Evolutionary conservation across 2,888 invertebrate genomes (phyloP), one percentile per base, ranked within the genome.

Genomic region (Drosophila picticornis): DNA sequence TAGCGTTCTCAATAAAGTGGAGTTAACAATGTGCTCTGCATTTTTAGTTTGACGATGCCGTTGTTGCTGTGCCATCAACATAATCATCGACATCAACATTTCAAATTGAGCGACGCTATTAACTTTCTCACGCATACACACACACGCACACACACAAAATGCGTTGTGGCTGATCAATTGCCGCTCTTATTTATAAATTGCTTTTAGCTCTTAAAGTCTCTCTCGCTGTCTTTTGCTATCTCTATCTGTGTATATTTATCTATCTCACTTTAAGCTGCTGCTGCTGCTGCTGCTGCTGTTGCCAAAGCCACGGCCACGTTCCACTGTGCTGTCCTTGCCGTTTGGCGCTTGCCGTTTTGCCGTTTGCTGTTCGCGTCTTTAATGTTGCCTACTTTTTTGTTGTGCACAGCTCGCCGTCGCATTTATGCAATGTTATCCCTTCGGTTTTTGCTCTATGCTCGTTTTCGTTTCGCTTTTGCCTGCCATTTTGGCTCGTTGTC

Each of bases 1-100:
- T 85, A 90, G 90, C 88, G 90, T 90, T 86, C 86, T 69, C 86
- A 90, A 90, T 90, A 81, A 90, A 85, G 85, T 90, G 86, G 88
- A 86, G 88, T 77, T 88, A 88, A 85, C 86, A 85, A 80, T 85
- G 90, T 88, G 85, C 90, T 90, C 72, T 77, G 90, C 86, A 90
- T 88, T 80, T 83, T 72, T 80, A 88, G 75, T 71, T 67, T 59
- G 61, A 34, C 52, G 19, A 34, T 22, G 43, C 11, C 43, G 38
- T 16, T 40, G 16, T 31, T 56, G 74, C 77, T 75, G 77, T 75
- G 84, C 80, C 85, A 85, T 85, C 90, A 85, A 58, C 83, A 85
- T 85, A 88, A 89, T 89, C 84, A 87, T 84, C 69, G 76, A 65
- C 84, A 84, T 89, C 77, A 84, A 85, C 85, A 73, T 88, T 82